Base-by-base conservation (phyloP, 2,888 invertebrate species). In the Mactromeris polynyma region DNA sequence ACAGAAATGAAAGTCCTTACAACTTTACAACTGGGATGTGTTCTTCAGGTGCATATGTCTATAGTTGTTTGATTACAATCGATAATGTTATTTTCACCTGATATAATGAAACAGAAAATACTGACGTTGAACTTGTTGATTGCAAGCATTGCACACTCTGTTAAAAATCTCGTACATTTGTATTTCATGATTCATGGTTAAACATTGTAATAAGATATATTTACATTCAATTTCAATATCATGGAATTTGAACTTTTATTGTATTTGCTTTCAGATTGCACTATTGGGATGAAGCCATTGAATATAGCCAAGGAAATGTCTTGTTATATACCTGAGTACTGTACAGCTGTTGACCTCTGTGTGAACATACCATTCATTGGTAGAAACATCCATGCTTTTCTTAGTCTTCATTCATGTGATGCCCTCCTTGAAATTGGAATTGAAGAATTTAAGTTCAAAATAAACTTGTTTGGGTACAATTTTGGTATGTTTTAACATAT, bases 331-430 rank as follows among this genome's bases (percentile, higher is more conserved):
- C 88, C 90, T 7, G 42, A 77, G 0, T n/a, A 86, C 2, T 93
- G 93, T 83, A 89, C 91, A n/a, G 90, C 87, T 0, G 78, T 90
- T 9, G 85, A 86, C 19, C 81, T 88, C 21, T 93, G 93, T 73
- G 77, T 88, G 7, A 38, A 87, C 80, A 88, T 91, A n/a, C 88
- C 86, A 38, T n/a, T 88, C 2, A 36, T 90, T 0, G 81, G 73
- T 19, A 40, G 86, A 58, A 82, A 85, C 85, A 79, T 90, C 9
- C 69, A 77, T 36, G 69, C 85, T 7, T 90, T 42, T 73, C 42
- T 90, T 17, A 40, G 42, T 31, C 85, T 90, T 0, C 38, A 90
- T 73, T n/a, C 81, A 21, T 90, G 90, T 40, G 78, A 81, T 21
- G 40, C 79, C 7, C 78, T 42, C 26, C 19, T 90, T 46, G 81